phyloP scores from a whole-genome alignment of 2,797 vertebrate genomes.

The Scomberomorus guttatus region DNA sequence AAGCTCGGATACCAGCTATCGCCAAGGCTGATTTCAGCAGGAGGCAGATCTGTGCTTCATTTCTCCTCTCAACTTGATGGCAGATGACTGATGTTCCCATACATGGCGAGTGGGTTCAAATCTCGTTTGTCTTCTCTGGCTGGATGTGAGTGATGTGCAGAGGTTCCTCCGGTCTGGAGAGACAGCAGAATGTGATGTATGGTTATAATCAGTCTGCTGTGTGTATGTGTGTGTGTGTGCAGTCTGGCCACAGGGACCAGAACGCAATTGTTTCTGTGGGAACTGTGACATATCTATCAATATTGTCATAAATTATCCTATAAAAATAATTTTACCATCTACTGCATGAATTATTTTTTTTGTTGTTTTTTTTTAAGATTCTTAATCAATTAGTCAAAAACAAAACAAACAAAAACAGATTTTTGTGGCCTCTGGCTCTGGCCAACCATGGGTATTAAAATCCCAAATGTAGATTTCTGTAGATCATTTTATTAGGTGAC shows the following conservation, averaged over 20 bases:
- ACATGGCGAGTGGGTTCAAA: neutral
- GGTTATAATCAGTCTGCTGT: constrained; percentile 2
- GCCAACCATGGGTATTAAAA: too few species aligned
- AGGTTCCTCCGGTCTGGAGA: constrained; percentile 77
- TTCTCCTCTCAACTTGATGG: constrained; percentile 28
- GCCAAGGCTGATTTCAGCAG: neutral
- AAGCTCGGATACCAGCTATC: constrained; percentile 32
- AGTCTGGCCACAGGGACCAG: neutral
- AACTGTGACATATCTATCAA: neutral
- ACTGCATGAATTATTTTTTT: too few species aligned
- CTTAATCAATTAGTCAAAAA: too few species aligned
- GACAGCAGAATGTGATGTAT: constrained; percentile 73
- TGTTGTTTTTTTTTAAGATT: too few species aligned
- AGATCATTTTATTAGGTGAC: too few species aligned
- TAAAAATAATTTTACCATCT: too few species aligned
- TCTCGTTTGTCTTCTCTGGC: neutral
- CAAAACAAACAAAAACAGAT: too few species aligned
- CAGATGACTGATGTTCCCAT: constrained; percentile 25
- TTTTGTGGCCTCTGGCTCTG: too few species aligned
- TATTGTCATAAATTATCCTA: neutral
- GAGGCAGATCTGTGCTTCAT: neutral
- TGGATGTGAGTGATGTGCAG: constrained; percentile 42
- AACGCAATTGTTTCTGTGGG: neutral
- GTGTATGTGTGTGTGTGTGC: neutral
- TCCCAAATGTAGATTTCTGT: too few species aligned